These are phyloP conservation scores for Heliconius ismenius DNA, from an alignment of 2,888 invertebrate genomes.

Conservation along the genomic window DNA sequence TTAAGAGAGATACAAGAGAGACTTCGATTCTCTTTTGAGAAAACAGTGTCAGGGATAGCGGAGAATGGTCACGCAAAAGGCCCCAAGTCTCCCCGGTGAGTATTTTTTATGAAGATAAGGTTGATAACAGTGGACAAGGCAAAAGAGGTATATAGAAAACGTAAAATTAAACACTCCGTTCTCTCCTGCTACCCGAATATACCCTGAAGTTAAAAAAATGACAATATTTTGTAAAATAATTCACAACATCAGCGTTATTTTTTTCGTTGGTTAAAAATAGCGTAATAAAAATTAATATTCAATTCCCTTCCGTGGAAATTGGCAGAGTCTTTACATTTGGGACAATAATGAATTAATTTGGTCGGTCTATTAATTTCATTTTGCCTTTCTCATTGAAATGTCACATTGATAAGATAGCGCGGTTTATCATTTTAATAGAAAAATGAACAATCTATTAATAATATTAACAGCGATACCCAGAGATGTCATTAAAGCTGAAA, in stretches of 20 bases:
- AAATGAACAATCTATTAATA: neutral
- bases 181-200: too few relatives aligned
- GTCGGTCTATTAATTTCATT: constrained; percentile 29
- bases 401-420: neutral
- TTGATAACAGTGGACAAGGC: too few relatives aligned
- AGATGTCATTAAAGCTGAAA: neutral
- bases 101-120: too few relatives aligned
- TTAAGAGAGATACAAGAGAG: too few relatives aligned
- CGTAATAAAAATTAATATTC: neutral
- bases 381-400: constrained; percentile 18
- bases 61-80: too few relatives aligned
- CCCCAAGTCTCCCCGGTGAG: too few relatives aligned
- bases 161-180: too few relatives aligned
- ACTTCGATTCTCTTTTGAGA: too few relatives aligned
- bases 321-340: constrained; percentile 25
- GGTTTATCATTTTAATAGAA: constrained; percentile 19
- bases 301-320: constrained; percentile 6
- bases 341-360: constrained; percentile 32
- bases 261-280: neutral
- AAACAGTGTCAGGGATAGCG: too few relatives aligned
- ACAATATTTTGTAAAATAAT: too few relatives aligned
- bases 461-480: neutral
- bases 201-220: too few relatives aligned
- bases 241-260: neutral
- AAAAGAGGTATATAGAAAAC: too few relatives aligned